Evolutionary conservation across 2,888 invertebrate species (phyloP).

Genomic region (Papilio gigon): DNA sequence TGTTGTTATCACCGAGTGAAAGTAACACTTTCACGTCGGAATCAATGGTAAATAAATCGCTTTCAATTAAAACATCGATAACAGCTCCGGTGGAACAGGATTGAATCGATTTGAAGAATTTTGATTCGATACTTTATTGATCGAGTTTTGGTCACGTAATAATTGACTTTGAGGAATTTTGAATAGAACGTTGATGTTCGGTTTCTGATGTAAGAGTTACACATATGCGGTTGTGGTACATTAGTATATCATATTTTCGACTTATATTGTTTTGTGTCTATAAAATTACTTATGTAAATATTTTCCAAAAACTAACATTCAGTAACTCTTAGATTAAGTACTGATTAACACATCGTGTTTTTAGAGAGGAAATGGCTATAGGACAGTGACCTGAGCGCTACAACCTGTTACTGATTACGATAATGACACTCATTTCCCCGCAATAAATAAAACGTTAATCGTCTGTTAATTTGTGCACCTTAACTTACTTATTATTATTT

Average conservation of each 20-base stretch:
- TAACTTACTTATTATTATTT: not conserved
- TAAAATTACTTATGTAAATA: too few relatives aligned
- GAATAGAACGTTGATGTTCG: constrained; percentile 9
- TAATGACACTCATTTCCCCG: constrained; percentile 3
- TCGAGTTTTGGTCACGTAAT: constrained; percentile 36
- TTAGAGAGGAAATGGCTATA: constrained; percentile 1
- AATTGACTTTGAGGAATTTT: constrained; percentile 11
- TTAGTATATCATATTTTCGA: not conserved
- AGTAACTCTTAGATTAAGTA: too few relatives aligned
- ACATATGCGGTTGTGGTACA: not conserved
- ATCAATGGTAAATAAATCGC: constrained; percentile 68
- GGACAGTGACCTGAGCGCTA: not conserved
- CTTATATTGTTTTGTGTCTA: too few relatives aligned
- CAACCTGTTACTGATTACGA: constrained; percentile 6
- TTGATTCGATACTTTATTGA: constrained; percentile 39
- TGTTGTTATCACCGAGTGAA: constrained; percentile 65
- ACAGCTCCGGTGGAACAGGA: constrained; percentile 43
- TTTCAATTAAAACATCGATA: constrained; percentile 54
- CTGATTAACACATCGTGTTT: too few relatives aligned
- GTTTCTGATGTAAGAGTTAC: not conserved
- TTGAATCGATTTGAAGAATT: constrained; percentile 49
- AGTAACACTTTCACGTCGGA: constrained; percentile 70
- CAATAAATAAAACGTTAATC: not conserved
- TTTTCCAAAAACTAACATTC: not conserved
- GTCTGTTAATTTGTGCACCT: not conserved